Evolutionary conservation across 1,140 invertebrate genomes (phyloP).

Genomic region (Drosophila funebris): DNA sequence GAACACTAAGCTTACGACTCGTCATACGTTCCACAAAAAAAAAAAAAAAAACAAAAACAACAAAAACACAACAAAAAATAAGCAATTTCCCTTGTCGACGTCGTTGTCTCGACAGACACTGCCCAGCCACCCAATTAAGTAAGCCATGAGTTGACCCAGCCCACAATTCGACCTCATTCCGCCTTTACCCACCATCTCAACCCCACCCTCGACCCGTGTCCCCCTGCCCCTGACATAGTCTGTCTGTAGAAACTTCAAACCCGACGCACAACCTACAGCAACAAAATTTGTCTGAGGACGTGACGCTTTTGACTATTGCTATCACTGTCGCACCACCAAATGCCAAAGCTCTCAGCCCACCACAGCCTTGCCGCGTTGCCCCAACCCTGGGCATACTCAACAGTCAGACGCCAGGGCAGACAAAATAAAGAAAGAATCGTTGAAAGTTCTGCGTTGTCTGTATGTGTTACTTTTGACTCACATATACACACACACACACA

Average conservation of each 20-base stretch:
- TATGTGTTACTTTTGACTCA: slow-evolving; percentile 2
- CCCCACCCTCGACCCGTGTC: not conserved
- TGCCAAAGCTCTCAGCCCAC: slow-evolving; percentile 7
- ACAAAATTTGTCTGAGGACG: slow-evolving; percentile 76
- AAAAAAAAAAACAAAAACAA: slow-evolving; percentile 2
- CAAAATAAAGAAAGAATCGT: slow-evolving; percentile 43
- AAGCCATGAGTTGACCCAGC: slow-evolving; percentile 71
- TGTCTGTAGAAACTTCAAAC: slow-evolving; percentile 32
- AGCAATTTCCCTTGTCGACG: slow-evolving; percentile 68
- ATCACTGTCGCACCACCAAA: slow-evolving; percentile 15
- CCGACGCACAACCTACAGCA: slow-evolving; percentile 72
- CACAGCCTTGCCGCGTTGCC: not conserved
- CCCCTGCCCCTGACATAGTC: slow-evolving; percentile 3
- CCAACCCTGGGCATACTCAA: slow-evolving; percentile 6
- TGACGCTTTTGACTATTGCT: slow-evolving; percentile 30
- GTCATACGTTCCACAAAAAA: slow-evolving; percentile 14
- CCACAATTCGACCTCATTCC: slow-evolving; percentile 5
- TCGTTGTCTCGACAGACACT: slow-evolving; percentile 68
- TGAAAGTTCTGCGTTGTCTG: slow-evolving; percentile 41
- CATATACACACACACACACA: not conserved
- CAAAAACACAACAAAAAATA: slow-evolving; percentile 54
- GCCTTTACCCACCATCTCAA: not conserved
- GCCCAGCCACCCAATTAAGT: slow-evolving; percentile 81
- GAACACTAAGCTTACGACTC: slow-evolving; percentile 9
- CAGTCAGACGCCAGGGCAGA: slow-evolving; percentile 51